Conservation (phyloP, 2,797 vertebrate species). For the Natrix natrix region DNA sequence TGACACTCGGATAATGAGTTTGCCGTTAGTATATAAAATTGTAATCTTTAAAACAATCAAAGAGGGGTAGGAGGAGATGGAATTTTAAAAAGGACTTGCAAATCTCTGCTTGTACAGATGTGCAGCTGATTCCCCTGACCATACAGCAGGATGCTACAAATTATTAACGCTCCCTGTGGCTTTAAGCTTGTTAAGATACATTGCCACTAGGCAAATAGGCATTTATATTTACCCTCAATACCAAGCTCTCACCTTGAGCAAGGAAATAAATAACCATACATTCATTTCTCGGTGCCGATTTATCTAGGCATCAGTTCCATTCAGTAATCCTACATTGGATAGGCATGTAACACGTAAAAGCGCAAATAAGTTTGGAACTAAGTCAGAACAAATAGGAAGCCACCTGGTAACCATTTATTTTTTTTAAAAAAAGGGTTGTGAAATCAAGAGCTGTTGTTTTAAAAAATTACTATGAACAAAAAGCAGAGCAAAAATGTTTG, state of each 20-base stretch:
- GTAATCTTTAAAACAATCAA: not conserved
- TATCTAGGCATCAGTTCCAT: constrained; percentile 42
- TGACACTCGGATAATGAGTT: not conserved
- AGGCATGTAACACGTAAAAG: constrained; percentile 53
- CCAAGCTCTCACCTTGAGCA: not conserved
- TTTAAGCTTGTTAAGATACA: not conserved
- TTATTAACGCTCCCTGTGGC: not conserved
- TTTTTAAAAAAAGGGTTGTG: not conserved
- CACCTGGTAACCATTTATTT: not conserved
- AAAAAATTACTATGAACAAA: not conserved
- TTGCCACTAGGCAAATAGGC: not conserved
- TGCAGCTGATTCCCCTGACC: not conserved
- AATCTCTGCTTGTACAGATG: not conserved
- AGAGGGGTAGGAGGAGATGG: not conserved
- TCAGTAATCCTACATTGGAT: constrained; percentile 17
- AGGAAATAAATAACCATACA: not conserved
- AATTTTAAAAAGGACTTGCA: not conserved
- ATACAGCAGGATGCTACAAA: not conserved
- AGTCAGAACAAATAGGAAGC: constrained; percentile 51
- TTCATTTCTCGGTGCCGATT: constrained; percentile 25
- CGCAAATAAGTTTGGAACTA: constrained; percentile 61
- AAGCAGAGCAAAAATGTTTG: not conserved
- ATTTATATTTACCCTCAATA: constrained; percentile 1
- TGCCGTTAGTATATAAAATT: not conserved
- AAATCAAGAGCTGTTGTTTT: not conserved